These are phyloP conservation scores for Dascyllus trimaculatus DNA, from an alignment of 2,113 vertebrate species.

Conservation along the genomic window DNA sequence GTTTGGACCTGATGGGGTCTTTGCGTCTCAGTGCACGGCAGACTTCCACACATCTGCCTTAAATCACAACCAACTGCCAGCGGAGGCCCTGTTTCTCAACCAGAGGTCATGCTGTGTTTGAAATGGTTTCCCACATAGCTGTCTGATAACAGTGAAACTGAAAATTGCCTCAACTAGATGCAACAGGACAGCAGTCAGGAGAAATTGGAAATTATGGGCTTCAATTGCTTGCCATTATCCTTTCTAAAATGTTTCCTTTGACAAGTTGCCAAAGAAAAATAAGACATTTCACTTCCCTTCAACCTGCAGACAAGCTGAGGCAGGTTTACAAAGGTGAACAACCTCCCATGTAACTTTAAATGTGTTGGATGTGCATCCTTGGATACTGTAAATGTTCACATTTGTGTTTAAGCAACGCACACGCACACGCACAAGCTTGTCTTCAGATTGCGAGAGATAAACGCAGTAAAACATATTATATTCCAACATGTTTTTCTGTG, in stretches of 20 bases:
- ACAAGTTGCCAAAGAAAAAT: constrained; percentile 65
- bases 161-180: constrained; percentile 61
- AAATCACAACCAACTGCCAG: constrained; percentile 66
- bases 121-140: constrained; percentile 65
- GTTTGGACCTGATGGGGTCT: constrained; percentile 40
- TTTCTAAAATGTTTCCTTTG: constrained; percentile 57
- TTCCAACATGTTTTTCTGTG: background rate
- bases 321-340: constrained; percentile 49
- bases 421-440: background rate
- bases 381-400: background rate
- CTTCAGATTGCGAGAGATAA: background rate
- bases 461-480: background rate
- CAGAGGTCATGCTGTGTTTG: constrained; percentile 45
- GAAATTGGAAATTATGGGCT: constrained; percentile 55
- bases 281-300: constrained; percentile 39
- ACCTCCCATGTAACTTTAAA: constrained; percentile 20
- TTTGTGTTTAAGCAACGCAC: constrained; percentile 1
- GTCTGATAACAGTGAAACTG: constrained; percentile 57
- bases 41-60: constrained; percentile 79
- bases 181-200: constrained; percentile 63
- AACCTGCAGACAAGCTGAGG: constrained; percentile 69
- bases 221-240: constrained; percentile 73
- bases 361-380: constrained; percentile 23
- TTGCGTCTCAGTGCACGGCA: constrained; percentile 37
- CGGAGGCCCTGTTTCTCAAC: constrained; percentile 52